phyloP scores from a whole-genome alignment of 1,140 invertebrate genomes.

The Bacillus rossius region DNA sequence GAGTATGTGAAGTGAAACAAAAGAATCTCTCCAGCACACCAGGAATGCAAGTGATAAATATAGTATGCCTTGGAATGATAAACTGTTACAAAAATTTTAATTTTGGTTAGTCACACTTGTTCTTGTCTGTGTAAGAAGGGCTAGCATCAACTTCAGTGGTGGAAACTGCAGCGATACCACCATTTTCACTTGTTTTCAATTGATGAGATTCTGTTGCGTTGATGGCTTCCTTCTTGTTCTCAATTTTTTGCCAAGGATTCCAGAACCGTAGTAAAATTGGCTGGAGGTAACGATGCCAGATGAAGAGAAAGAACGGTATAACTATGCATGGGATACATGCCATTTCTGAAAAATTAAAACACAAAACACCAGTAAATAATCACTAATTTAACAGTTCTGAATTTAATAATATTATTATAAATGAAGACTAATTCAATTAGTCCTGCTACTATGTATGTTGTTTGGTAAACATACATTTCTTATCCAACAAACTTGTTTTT shows the following conservation, averaged over 20 bases:
- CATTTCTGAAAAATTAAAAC: conserved; percentile 51
- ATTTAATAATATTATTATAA: too few species aligned
- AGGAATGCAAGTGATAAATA: too few species aligned
- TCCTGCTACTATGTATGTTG: too few species aligned
- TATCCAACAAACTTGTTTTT: too few species aligned
- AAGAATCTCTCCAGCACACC: too few species aligned
- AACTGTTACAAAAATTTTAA: not conserved
- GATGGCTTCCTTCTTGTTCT: conserved; percentile 10
- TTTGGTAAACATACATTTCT: too few species aligned
- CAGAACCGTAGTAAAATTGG: conserved; percentile 64
- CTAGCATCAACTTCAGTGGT: not conserved
- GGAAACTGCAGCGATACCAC: too few species aligned
- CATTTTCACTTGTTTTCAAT: not conserved
- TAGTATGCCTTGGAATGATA: too few species aligned
- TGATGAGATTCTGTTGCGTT: not conserved
- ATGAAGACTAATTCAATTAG: too few species aligned
- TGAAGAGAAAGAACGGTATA: conserved; percentile 62
- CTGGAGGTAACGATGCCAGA: conserved; percentile 72
- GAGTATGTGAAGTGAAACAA: too few species aligned
- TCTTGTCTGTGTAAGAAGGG: not conserved
- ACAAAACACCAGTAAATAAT: too few species aligned
- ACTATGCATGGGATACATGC: conserved; percentile 75
- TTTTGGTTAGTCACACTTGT: not conserved
- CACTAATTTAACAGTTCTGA: too few species aligned
- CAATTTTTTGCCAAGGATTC: conserved; percentile 61